Evolutionary conservation across 2,113 vertebrate species (phyloP).

Genomic region (Kobus ellipsiprymnus): DNA sequence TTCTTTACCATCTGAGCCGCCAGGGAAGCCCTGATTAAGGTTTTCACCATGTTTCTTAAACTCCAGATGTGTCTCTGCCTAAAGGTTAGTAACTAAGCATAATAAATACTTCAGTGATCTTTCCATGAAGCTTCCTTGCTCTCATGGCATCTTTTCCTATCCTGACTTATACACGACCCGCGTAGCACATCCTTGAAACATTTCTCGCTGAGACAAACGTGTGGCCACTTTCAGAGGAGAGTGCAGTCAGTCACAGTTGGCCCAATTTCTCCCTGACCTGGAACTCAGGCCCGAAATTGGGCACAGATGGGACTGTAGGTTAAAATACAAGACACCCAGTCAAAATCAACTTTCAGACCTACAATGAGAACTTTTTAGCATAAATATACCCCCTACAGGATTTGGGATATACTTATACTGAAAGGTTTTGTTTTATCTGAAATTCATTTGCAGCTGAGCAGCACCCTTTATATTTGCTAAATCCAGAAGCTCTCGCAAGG

Average conservation of each 20-base stretch:
- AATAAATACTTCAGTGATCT: not conserved
- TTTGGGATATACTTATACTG: not conserved
- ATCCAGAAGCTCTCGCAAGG: not conserved
- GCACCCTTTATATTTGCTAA: not conserved
- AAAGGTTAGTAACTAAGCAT: not conserved
- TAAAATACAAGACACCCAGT: not conserved
- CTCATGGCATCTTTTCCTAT: not conserved
- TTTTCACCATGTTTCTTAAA: not conserved
- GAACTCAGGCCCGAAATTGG: too few relatives aligned
- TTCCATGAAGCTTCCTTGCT: not conserved
- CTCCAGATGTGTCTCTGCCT: not conserved
- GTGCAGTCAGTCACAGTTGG: rapidly evolving
- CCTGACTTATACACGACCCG: rapidly evolving
- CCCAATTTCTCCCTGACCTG: rapidly evolving
- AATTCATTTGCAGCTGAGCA: not conserved
- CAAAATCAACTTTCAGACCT: not conserved
- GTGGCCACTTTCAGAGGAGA: not conserved
- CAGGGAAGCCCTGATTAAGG: not conserved
- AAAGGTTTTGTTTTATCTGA: not conserved
- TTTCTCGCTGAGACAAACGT: rapidly evolving
- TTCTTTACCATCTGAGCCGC: not conserved
- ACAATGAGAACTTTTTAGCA: not conserved
- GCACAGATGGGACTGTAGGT: not conserved
- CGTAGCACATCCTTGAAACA: rapidly evolving
- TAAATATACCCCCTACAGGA: not conserved